Conservation (phyloP, 2,888 invertebrate species). For the Gari tellinella region DNA sequence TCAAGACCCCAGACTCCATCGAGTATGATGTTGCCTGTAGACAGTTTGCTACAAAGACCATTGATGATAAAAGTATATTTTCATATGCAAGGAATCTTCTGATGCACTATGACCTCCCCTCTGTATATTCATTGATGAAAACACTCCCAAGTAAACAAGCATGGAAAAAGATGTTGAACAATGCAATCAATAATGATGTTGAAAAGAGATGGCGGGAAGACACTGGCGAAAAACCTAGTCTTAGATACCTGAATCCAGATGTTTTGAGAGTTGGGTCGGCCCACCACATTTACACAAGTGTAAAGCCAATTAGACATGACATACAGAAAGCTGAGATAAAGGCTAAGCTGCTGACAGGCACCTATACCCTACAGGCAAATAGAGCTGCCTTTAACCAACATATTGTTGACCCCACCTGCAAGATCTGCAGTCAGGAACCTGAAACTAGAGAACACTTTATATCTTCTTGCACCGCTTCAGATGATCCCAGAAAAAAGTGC, state of each 20-base stretch:
- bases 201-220: slow-evolving; percentile 6
- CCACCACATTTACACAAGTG: slow-evolving; percentile 4
- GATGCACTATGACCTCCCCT: background rate
- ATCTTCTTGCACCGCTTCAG: background rate
- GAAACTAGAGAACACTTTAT: slow-evolving; percentile 9
- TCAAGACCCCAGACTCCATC: background rate
- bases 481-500: no score
- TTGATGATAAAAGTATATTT: background rate
- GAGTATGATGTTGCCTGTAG: slow-evolving; percentile 7
- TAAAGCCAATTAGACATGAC: background rate
- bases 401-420: slow-evolving; percentile 1
- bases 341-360: background rate
- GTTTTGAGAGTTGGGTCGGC: slow-evolving; percentile 4
- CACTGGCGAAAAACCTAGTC: slow-evolving; percentile 2
- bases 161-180: background rate
- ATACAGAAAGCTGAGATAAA: background rate
- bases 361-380: background rate
- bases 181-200: no score
- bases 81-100: background rate
- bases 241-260: no score
- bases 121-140: slow-evolving; percentile 1
- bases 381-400: slow-evolving; percentile 5
- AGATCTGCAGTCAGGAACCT: background rate
- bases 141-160: background rate
- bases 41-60: background rate